Evolutionary conservation across 1,140 invertebrate genomes (phyloP).

Genomic region (Drosophila azteca): DNA sequence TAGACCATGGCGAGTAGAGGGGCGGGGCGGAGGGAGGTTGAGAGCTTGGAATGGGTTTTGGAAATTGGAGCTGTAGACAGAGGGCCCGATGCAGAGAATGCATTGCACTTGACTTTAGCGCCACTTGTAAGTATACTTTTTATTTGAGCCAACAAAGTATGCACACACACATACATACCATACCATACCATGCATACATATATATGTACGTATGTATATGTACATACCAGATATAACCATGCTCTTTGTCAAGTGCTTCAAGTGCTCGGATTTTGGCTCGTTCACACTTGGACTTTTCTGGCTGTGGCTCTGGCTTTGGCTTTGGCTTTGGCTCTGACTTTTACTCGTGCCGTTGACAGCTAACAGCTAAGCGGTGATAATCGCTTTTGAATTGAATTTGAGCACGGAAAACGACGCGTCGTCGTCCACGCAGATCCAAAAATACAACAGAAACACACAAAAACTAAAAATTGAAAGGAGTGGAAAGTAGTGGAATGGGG

Average conservation of each 20-base stretch:
- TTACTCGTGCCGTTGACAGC: conserved; percentile 76
- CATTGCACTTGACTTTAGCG: conserved; percentile 76
- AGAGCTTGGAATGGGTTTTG: not conserved
- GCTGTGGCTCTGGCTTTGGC: conserved; percentile 5
- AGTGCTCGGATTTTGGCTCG: conserved; percentile 58
- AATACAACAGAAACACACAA: conserved; percentile 41
- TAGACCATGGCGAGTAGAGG: not conserved
- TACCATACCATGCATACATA: conserved; percentile 7
- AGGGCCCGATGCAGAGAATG: conserved; percentile 24
- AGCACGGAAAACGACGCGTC: conserved; percentile 49
- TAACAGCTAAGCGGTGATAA: conserved; percentile 79
- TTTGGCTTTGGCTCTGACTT: conserved; percentile 12
- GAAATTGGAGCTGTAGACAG: not conserved
- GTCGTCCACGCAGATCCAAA: conserved; percentile 67
- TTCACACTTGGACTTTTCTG: conserved; percentile 31
- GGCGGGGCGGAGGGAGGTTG: no score
- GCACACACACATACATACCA: conserved; percentile 38
- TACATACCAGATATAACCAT: conserved; percentile 25
- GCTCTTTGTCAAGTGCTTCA: conserved; percentile 62
- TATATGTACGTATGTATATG: conserved; percentile 1
- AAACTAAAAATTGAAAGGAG: conserved; percentile 29
- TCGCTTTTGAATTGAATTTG: conserved; percentile 79
- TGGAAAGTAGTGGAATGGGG: not conserved
- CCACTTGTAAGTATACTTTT: conserved; percentile 81
- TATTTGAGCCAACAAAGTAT: conserved; percentile 71